A percentile compares a stretch with the other conserved stretches of the same genome.
phyloP scores from a whole-genome alignment of 2,113 vertebrate species.

The Patagioenas fasciata region DNA sequence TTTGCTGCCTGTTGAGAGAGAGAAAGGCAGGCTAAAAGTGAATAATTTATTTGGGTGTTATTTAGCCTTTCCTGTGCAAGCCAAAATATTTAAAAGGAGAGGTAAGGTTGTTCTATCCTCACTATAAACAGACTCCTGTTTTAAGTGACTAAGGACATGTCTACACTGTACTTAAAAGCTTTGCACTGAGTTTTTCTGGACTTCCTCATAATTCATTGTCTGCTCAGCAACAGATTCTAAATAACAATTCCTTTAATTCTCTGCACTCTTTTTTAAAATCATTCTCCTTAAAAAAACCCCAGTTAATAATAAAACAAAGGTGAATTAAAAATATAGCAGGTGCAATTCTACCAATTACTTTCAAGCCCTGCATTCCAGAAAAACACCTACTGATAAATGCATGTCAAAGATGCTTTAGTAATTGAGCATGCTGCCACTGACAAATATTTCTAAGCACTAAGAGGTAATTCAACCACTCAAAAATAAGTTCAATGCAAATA shows the following conservation, averaged over 20 bases:
- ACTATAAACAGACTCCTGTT: neutral
- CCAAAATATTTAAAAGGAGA: neutral
- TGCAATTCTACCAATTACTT: neutral
- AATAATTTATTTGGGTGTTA: neutral
- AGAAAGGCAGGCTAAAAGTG: neutral
- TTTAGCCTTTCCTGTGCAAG: neutral
- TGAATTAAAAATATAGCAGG: neutral
- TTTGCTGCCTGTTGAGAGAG: constrained; percentile 80
- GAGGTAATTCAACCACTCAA: neutral
- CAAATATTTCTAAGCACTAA: neutral
- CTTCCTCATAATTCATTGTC: neutral
- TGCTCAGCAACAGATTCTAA: neutral
- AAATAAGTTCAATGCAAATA: neutral
- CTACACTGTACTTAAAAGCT: neutral
- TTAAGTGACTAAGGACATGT: neutral
- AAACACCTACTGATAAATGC: neutral
- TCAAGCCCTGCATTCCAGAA: neutral
- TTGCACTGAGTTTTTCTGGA: neutral
- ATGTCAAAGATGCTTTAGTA: neutral
- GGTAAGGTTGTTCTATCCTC: neutral
- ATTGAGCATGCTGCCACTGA: neutral
- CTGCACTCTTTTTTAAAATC: neutral
- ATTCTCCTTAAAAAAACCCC: neutral
- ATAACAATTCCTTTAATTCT: neutral
- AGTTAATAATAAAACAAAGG: neutral